Percentiles rank a stretch among this genome's conserved stretches.
Evolutionary conservation across 2,888 invertebrate genomes (phyloP).

Genomic region (Trichacis sp.): DNA sequence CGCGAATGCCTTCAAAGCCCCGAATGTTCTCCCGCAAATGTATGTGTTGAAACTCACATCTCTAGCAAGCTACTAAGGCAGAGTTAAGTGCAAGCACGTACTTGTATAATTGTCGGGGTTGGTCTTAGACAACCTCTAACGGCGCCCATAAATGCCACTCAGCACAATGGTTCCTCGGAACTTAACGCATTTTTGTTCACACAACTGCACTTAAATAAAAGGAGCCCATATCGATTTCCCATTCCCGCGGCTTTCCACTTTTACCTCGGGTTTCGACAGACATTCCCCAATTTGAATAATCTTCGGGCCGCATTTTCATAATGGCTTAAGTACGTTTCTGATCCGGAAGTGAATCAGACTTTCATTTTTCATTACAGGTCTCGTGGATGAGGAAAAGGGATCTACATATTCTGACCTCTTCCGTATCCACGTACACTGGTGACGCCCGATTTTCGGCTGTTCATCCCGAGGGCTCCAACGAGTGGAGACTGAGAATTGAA

Average conservation of each 20-base stretch:
- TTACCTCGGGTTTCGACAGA: neutral
- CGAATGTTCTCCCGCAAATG: slow-evolving; percentile 38
- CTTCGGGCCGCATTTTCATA: neutral
- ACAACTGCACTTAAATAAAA: slow-evolving; percentile 10
- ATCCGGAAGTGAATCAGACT: neutral
- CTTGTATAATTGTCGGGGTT: slow-evolving; percentile 59
- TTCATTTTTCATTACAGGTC: neutral
- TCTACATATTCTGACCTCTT: slow-evolving; percentile 86
- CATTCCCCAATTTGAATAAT: neutral
- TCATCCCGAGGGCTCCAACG: slow-evolving; percentile 86
- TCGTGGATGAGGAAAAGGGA: slow-evolving; percentile 64
- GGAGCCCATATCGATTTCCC: slow-evolving; percentile 27
- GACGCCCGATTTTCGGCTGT: slow-evolving; percentile 88
- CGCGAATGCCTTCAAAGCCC: slow-evolving; percentile 43
- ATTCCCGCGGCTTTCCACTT: slow-evolving; percentile 27
- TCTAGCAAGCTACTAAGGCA: slow-evolving; percentile 23
- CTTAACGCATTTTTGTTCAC: slow-evolving; percentile 24
- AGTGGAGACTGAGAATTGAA: slow-evolving; percentile 88
- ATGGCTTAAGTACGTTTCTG: neutral
- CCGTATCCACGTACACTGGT: slow-evolving; percentile 89
- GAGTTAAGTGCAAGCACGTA: slow-evolving; percentile 53
- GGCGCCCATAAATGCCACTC: slow-evolving; percentile 50
- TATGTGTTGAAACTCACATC: slow-evolving; percentile 22
- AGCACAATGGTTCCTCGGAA: slow-evolving; percentile 24
- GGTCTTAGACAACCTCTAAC: slow-evolving; percentile 52